Evolutionary conservation across 2,113 vertebrate species (phyloP), one percentile per base, ranked within the genome.

Genomic region (Nymphicus hollandicus): DNA sequence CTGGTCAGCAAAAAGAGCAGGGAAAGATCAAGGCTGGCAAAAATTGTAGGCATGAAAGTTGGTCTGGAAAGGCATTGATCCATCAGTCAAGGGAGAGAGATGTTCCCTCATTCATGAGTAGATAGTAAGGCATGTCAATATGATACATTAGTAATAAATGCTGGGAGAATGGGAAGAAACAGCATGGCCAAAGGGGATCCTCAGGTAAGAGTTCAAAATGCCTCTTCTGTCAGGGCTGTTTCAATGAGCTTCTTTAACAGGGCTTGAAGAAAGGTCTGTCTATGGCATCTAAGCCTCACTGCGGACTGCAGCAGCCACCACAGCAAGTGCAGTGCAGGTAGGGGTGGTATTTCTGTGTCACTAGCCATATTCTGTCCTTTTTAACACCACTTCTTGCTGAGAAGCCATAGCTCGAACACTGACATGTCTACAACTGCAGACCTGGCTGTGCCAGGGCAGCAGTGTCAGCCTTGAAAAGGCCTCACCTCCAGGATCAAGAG

Each of bases 371-470:
- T 43, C 1, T 0, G 27, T 5, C 25, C 27, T 35, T 43, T 17
- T 23, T 13, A n/a, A n/a, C 18, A 46, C 1, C 35, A 7, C 18
- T 6, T 58, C 58, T 37, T 25, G 22, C 53, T 17, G n/a, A 53
- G 53, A 37, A 39, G 4, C 12, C 73, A 20, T 16, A 50, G 37
- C 37, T 46, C 39, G 43, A 50, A 37, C 43, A 31, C 31, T 3
- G 43, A 15, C 64, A 28, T 70, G 9, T 2, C 10, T 8, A 7
- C 0, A 5, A 7, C 0, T 6, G 72, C 61, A 71, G 68, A 4
- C 4, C 29, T 41, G 35, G 25, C 6, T 27, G 53, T 18, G 33
- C 22, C 43, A 50, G 15, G 33, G 33, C 43, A 43, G n/a, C n/a
- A 17, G 33, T 2, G 0, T 15, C 35, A 24, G 23, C 52, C 44